Conservation (phyloP, 2,113 vertebrate genomes). For the Anguilla rostrata region DNA sequence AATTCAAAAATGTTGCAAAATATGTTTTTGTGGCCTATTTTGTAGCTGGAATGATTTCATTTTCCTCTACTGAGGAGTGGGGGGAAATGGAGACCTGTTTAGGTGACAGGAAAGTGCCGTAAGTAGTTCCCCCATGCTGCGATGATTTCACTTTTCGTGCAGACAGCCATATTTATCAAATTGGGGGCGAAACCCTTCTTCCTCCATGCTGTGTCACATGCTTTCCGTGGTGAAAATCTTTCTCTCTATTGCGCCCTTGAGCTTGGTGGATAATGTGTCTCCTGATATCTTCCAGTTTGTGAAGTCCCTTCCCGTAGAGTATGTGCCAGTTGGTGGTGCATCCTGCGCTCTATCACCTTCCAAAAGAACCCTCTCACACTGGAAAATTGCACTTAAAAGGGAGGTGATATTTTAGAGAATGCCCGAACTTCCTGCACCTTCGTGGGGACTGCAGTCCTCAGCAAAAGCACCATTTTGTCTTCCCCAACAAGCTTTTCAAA, state of each 20-base stretch:
- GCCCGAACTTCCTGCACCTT: too few relatives aligned
- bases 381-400: background rate
- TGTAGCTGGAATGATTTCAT: background rate
- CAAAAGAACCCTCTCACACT: too few relatives aligned
- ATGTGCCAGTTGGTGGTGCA: background rate
- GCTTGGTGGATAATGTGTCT: background rate
- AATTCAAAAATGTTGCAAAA: too few relatives aligned
- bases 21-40: too few relatives aligned
- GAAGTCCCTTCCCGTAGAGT: background rate
- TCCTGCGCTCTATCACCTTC: background rate
- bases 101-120: background rate
- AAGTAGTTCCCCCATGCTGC: background rate
- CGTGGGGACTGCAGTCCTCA: background rate
- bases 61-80: background rate
- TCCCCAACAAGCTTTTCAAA: background rate
- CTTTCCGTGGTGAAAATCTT: background rate
- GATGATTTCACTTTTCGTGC: background rate
- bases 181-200: background rate
- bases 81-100: background rate
- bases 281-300: background rate
- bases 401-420: background rate
- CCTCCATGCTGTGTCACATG: background rate
- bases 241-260: background rate
- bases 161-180: background rate
- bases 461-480: background rate